Base-by-base conservation (phyloP, 1,140 invertebrate species). In the Lordiphosa clarofinis region DNA sequence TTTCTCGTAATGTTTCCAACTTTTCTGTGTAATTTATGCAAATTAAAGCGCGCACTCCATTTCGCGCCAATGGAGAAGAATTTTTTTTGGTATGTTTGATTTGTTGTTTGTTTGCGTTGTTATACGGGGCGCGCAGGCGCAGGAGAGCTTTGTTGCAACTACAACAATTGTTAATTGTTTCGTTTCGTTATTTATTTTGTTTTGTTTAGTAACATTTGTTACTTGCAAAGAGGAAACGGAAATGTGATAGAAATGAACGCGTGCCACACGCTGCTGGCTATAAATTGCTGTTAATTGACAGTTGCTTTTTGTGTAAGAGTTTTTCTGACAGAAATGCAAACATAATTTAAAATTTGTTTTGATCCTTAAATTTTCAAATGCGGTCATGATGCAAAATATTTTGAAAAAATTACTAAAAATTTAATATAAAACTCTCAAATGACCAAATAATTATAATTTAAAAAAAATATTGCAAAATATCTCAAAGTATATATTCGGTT, bases 1-100 rank as follows among this genome's bases (percentile, higher is more conserved):
- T 21, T 15, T 28, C 8, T 15, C 21, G 4, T 24, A 24, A 24
- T 24, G 21, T 24, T 31, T 6, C 19, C 35, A 39, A 19, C 21
- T 33, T 36, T 47, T 38, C 50, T 64, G 35, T 43, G 68, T 82
- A 82, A 84, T 82, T 84, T 82, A 82, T 82, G 76, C 68, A 82
- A 82, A 82, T 82, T 82, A 82, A 82, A 78, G 78, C 78, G 67
- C 76, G 68, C 73, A 82, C 78, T 84, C 73, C 76, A 84, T 84
- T 84, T 82, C 76, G 76, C 76, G 78, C 78, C 72, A 44, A 24
- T 10, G 48, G 5, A 59, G 39, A 60, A 33, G 50, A 50, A 68
- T 38, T 49, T 47, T 21, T 12, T 48, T 35, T 33, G 19, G 37
- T 53, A 60, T 44, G 42, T 68, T 68, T 48, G 44, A 58, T 68